A percentile compares a stretch with the other conserved stretches of the same genome.
These are phyloP conservation scores for Arctia plantaginis DNA, from an alignment of 2,888 invertebrate species.

Conservation along the genomic window DNA sequence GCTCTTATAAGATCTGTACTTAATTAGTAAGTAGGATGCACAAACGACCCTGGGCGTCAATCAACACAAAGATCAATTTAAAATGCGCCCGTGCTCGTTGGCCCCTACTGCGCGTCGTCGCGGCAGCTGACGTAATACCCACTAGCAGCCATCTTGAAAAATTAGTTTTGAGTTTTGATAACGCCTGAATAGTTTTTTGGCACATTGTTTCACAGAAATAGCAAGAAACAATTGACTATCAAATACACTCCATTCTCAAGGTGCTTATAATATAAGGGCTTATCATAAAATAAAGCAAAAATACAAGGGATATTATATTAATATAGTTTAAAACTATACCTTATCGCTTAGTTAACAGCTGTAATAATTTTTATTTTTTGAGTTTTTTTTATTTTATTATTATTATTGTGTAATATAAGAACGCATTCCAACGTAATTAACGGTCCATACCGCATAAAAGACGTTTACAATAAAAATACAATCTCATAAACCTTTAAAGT, in stretches of 20 bases:
- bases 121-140: slow-evolving; percentile 60
- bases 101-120: background rate
- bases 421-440: slow-evolving; percentile 58
- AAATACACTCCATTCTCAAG: background rate
- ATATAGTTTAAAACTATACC: background rate
- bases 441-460: slow-evolving; percentile 50
- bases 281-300: background rate
- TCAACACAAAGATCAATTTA: slow-evolving; percentile 71
- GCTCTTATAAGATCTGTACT: slow-evolving; percentile 41
- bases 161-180: slow-evolving; percentile 43
- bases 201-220: slow-evolving; percentile 1
- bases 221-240: background rate
- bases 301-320: background rate
- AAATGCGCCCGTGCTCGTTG: slow-evolving; percentile 56
- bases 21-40: slow-evolving; percentile 42
- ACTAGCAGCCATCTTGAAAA: slow-evolving; percentile 63
- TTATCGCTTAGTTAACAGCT: slow-evolving; percentile 22
- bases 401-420: slow-evolving; percentile 34
- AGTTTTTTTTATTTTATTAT: slow-evolving; percentile 19
- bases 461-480: slow-evolving; percentile 52
- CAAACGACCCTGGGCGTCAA: slow-evolving; percentile 73
- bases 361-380: background rate
- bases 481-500: slow-evolving; percentile 49
- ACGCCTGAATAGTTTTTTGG: slow-evolving; percentile 35
- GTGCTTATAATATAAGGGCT: background rate